Percentiles rank a stretch among this genome's conserved stretches.
Conservation (phyloP, 2,113 vertebrate genomes). For the western clawed frog (Xenopus tropicalis) region DNA sequence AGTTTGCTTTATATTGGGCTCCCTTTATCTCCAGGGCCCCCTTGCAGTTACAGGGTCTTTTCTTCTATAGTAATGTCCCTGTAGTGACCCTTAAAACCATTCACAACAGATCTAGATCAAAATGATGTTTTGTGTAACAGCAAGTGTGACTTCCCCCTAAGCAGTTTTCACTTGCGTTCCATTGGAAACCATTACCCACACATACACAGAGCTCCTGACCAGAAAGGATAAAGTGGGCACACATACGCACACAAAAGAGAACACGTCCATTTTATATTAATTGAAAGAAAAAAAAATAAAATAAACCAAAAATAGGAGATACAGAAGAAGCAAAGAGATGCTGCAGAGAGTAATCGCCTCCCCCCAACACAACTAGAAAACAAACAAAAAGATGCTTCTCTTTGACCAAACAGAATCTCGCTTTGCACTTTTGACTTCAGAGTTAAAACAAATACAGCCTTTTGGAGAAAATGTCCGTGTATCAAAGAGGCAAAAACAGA, state of each 20-base stretch:
- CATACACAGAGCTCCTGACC: neutral
- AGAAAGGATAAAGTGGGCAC: constrained; percentile 1
- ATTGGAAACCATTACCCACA: neutral
- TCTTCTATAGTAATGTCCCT: too few relatives aligned
- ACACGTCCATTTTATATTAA: constrained; percentile 44
- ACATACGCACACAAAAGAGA: constrained; percentile 23
- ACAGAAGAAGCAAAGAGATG: constrained; percentile 38
- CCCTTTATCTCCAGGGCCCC: too few relatives aligned
- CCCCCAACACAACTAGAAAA: constrained; percentile 34
- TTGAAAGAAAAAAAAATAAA: constrained; percentile 36
- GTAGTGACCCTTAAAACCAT: too few relatives aligned
- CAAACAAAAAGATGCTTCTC: constrained; percentile 53
- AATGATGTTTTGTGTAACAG: too few relatives aligned
- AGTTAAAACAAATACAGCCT: constrained; percentile 67
- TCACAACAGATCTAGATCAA: too few relatives aligned
- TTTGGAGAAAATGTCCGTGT: constrained; percentile 74
- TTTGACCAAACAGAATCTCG: constrained; percentile 55
- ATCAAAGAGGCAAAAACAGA: constrained; percentile 79
- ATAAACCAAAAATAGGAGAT: constrained; percentile 33
- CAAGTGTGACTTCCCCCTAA: too few relatives aligned
- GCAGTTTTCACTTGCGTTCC: neutral
- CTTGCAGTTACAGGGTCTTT: too few relatives aligned
- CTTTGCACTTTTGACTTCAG: constrained; percentile 56
- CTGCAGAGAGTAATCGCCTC: constrained; percentile 21
- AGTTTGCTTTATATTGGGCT: too few relatives aligned